Conservation (phyloP, 2,113 vertebrate species). For the Vireo altiloquus region DNA sequence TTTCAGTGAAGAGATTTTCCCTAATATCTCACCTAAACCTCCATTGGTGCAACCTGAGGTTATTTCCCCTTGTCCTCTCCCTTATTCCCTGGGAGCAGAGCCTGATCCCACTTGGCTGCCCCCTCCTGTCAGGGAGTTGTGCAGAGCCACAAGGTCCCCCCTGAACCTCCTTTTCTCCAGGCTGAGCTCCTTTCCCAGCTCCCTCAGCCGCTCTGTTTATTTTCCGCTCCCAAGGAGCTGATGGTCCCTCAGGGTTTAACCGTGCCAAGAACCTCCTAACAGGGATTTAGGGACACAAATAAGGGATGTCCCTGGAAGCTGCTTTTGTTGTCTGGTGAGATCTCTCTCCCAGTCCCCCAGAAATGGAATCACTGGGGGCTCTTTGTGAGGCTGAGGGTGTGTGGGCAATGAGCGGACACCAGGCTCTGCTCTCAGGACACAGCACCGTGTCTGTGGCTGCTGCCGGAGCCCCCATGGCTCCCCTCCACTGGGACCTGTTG, state of each 20-base stretch:
- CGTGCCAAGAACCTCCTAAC: neutral
- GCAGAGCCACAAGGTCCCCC: neutral
- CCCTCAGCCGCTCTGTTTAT: neutral
- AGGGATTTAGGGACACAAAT: neutral
- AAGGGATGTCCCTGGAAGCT: neutral
- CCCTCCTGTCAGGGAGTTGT: neutral
- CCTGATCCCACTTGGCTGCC: fast-evolving
- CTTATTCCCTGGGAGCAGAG: neutral
- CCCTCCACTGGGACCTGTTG: neutral
- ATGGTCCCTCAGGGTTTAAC: neutral
- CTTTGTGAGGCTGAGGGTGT: neutral
- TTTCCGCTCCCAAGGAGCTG: neutral
- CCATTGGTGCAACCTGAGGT: neutral
- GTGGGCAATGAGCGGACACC: neutral
- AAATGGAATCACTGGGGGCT: fast-evolving
- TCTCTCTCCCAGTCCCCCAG: fast-evolving
- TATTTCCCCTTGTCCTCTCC: neutral
- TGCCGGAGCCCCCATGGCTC: neutral
- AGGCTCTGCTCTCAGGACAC: neutral
- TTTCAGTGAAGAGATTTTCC: neutral
- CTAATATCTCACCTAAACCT: neutral
- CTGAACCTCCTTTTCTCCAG: neutral
- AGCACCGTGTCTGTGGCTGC: neutral
- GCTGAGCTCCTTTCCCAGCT: neutral
- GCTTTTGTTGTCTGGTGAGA: neutral